These are phyloP conservation scores for Cheilosia impressa DNA, from an alignment of 2,888 invertebrate species.

Conservation along the genomic window DNA sequence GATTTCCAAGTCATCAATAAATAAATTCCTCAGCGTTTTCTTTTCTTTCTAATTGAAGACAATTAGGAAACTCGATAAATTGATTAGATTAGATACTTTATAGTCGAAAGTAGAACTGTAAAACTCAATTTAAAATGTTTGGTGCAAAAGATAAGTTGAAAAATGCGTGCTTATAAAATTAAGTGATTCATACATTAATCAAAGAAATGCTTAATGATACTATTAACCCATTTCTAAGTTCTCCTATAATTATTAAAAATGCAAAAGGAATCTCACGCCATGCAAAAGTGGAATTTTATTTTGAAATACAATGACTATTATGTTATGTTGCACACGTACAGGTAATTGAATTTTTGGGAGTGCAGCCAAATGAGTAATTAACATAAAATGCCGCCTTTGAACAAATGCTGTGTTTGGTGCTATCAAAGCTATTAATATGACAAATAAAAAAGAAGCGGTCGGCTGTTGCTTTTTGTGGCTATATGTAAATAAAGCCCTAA, in stretches of 20 bases:
- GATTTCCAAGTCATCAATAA: conserved; percentile 18
- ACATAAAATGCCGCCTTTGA: too few species aligned
- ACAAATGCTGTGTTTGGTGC: too few species aligned
- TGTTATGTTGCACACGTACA: too few species aligned
- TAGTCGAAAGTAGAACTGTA: conserved; percentile 4
- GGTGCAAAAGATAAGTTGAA: conserved; percentile 14
- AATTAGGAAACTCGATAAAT: conserved; percentile 24
- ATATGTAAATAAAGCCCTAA: too few species aligned
- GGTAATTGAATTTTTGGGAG: too few species aligned
- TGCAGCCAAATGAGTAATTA: too few species aligned
- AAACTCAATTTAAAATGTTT: conserved; percentile 25
- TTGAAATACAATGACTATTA: background rate
- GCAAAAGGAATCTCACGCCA: conserved; percentile 15
- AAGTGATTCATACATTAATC: conserved; percentile 53
- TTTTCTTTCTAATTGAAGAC: conserved; percentile 20
- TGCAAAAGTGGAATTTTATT: background rate
- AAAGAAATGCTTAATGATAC: conserved; percentile 34
- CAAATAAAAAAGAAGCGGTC: too few species aligned
- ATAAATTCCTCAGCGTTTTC: background rate
- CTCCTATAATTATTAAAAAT: conserved; percentile 39
- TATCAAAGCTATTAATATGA: too few species aligned
- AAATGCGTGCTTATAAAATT: conserved; percentile 35
- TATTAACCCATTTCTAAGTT: conserved; percentile 44
- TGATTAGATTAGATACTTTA: conserved; percentile 12
- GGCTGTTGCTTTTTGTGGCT: too few species aligned